Evolutionary conservation across 2,888 invertebrate species (phyloP).

Genomic region (Noctua janthe): DNA sequence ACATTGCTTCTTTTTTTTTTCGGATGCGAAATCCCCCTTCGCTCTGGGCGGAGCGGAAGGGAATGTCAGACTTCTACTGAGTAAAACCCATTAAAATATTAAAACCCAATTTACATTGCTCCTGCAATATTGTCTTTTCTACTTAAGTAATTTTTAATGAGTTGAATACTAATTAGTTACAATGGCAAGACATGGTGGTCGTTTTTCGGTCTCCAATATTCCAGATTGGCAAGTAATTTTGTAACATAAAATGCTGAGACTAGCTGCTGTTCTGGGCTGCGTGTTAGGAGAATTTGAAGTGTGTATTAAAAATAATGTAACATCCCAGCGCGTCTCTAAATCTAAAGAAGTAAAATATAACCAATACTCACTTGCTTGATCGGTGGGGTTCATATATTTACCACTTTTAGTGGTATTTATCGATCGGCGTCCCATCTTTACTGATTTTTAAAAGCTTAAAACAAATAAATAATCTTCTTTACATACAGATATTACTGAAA

Average conservation of each 20-base stretch:
- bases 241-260: neutral
- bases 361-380: slow-evolving; percentile 97
- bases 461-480: slow-evolving; percentile 12
- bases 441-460: slow-evolving; percentile 31
- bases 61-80: too few relatives aligned
- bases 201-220: neutral
- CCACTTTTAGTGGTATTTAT: slow-evolving; percentile 99
- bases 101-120: neutral
- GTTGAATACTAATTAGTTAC: neutral
- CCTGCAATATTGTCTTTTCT: neutral
- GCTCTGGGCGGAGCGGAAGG: too few relatives aligned
- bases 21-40: too few relatives aligned
- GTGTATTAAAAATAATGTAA: slow-evolving; percentile 2
- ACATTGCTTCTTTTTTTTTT: neutral
- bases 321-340: neutral
- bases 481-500: neutral
- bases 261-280: neutral
- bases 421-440: slow-evolving; percentile 97
- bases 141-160: neutral
- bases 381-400: slow-evolving; percentile 99
- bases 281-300: neutral
- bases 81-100: too few relatives aligned
- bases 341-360: slow-evolving; percentile 36
- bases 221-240: neutral
- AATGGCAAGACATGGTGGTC: neutral